A percentile compares a stretch with the other conserved stretches of the same genome.
phyloP scores from a whole-genome alignment of 2,888 invertebrate genomes.

The Machimus rusticus region DNA sequence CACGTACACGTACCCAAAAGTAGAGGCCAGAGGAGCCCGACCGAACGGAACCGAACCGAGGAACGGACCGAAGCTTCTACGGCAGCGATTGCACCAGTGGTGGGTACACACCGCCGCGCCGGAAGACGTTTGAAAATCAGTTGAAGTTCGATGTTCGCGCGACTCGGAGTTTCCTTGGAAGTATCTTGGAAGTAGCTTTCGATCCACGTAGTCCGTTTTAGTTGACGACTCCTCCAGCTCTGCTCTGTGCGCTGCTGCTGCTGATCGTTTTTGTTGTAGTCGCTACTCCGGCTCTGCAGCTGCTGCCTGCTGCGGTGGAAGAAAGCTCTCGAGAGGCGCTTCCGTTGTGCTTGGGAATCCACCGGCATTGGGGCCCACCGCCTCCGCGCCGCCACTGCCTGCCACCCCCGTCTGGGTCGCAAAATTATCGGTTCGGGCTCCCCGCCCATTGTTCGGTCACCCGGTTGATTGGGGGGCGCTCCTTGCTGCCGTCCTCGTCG shows the following conservation, averaged over 20 bases:
- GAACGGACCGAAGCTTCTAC: neutral
- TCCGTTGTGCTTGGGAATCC: neutral
- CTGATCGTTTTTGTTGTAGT: neutral
- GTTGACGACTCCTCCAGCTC: neutral
- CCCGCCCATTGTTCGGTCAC: conserved; percentile 20
- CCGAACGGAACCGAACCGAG: too few relatives aligned
- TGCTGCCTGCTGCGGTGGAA: neutral
- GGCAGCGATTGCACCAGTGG: neutral
- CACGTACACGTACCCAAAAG: neutral
- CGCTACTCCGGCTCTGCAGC: neutral
- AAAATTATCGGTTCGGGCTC: neutral
- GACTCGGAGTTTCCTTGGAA: neutral
- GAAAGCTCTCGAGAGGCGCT: conserved; percentile 4
- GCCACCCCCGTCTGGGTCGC: neutral
- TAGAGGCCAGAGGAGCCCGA: neutral
- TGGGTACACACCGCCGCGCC: neutral
- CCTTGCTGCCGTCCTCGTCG: neutral
- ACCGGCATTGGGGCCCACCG: neutral
- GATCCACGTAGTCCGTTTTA: neutral
- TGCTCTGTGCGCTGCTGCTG: neutral
- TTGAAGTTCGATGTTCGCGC: conserved; percentile 37
- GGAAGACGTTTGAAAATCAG: conserved; percentile 17
- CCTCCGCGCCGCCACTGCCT: neutral
- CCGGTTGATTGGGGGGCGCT: conserved; percentile 14
- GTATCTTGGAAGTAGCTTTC: conserved; percentile 3